Conservation (phyloP, 2,797 vertebrate species). For the Gephyroberyx darwinii region DNA sequence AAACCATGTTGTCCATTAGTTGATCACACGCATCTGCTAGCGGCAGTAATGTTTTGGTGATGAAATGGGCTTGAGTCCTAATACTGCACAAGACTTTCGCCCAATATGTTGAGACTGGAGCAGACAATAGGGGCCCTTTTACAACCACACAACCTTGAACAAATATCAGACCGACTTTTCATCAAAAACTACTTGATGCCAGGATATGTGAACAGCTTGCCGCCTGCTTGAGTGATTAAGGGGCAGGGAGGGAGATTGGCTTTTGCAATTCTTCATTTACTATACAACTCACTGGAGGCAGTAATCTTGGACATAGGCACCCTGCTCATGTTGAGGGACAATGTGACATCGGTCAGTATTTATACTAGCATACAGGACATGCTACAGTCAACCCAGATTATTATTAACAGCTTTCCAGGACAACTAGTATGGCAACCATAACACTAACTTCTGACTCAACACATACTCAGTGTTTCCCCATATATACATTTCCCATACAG, state of each 20-base stretch:
- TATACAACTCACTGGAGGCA: neutral
- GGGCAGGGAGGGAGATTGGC: conserved; percentile 14
- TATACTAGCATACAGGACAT: neutral
- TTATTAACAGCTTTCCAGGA: neutral
- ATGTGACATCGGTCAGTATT: neutral
- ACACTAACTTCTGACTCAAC: too few relatives aligned
- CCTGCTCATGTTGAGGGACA: conserved; percentile 12
- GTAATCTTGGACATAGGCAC: conserved; percentile 4
- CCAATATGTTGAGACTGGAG: conserved; percentile 1
- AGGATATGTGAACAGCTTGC: conserved; percentile 27
- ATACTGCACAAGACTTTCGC: conserved; percentile 14
- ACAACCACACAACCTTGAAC: conserved; percentile 50
- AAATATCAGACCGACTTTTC: conserved; percentile 54
- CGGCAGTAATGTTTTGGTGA: conserved; percentile 57
- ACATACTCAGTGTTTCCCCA: too few relatives aligned
- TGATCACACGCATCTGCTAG: conserved; percentile 32
- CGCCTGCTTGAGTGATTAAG: conserved; percentile 33
- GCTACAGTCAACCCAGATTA: neutral
- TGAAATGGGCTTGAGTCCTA: conserved; percentile 48
- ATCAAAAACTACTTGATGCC: conserved; percentile 58
- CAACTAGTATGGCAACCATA: neutral
- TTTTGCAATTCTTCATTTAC: conserved; percentile 42
- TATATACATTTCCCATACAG: too few relatives aligned
- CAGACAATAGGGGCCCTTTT: conserved; percentile 54
- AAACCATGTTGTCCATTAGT: conserved; percentile 37